Evolutionary conservation across 2,113 vertebrate species (phyloP).

Genomic region (Tretioscincus oriximinensis): DNA sequence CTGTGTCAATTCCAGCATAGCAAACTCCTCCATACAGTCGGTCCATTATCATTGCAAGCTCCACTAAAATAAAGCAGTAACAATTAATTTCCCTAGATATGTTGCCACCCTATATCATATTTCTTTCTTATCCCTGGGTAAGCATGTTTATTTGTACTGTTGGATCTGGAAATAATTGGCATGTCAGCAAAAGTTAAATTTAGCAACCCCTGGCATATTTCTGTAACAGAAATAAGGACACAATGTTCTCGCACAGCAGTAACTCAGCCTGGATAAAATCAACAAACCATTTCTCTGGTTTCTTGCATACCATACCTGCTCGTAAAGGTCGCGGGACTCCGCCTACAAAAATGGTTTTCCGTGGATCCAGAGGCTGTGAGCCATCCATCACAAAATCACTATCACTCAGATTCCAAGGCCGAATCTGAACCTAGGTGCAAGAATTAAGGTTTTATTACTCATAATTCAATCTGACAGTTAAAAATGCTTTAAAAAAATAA

Average conservation of each 20-base stretch:
- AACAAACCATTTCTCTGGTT: conserved; percentile 32
- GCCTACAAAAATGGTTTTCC: conserved; percentile 99
- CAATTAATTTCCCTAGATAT: background rate
- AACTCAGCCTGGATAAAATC: conserved; percentile 36
- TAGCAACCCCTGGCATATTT: conserved; percentile 20
- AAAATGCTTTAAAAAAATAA: background rate
- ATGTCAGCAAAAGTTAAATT: conserved; percentile 26
- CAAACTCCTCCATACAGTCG: conserved; percentile 97
- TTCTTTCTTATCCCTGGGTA: background rate
- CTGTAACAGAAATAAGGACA: conserved; percentile 38
- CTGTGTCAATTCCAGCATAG: conserved; percentile 98
- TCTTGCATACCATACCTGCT: conserved; percentile 81
- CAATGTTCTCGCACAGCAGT: conserved; percentile 38
- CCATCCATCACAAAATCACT: conserved; percentile 99
- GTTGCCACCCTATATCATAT: background rate
- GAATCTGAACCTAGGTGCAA: conserved; percentile 88
- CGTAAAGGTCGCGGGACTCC: conserved; percentile 96
- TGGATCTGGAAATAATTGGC: conserved; percentile 27
- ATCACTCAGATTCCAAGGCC: conserved; percentile 98
- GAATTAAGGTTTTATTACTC: conserved; percentile 57
- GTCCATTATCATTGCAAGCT: conserved; percentile 99
- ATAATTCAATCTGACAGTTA: conserved; percentile 34
- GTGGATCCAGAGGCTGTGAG: conserved; percentile 95
- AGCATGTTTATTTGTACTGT: background rate
- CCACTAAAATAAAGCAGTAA: conserved; percentile 78